Conservation (phyloP, 2,888 invertebrate genomes). For the Philonicus albiceps region DNA sequence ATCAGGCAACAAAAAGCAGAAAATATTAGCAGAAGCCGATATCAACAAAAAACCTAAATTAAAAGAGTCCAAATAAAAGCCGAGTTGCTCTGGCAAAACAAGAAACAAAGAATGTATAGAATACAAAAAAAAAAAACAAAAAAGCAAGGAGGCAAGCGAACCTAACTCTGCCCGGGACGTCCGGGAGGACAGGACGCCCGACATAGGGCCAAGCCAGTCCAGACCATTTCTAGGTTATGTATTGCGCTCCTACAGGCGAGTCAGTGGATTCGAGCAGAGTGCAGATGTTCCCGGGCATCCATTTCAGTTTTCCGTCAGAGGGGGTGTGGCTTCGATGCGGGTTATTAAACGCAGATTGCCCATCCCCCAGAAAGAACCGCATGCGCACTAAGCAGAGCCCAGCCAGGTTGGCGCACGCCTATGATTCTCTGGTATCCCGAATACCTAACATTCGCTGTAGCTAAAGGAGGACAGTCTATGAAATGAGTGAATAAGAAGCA, state of each 20-base stretch:
- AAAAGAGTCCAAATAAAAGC: constrained; percentile 31
- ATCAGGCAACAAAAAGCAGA: constrained; percentile 15
- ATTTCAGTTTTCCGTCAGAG: background rate
- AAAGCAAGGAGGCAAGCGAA: background rate
- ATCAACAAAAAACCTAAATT: constrained; percentile 36
- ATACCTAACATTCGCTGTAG: background rate
- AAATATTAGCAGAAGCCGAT: constrained; percentile 25
- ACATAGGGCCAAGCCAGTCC: background rate
- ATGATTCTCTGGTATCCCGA: background rate
- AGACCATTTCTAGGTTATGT: background rate
- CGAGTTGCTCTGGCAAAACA: constrained; percentile 13
- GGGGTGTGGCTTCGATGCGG: constrained; percentile 4
- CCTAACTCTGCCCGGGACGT: background rate
- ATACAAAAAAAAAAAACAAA: background rate
- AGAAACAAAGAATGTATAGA: background rate
- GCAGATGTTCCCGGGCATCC: background rate
- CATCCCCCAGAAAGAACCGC: background rate
- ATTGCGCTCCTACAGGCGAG: background rate
- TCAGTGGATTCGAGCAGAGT: background rate
- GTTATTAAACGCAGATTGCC: background rate
- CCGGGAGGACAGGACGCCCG: background rate
- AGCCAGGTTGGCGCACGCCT: constrained; percentile 1
- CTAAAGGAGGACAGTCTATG: background rate
- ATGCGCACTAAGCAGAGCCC: background rate
- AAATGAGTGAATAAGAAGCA: background rate